Evolutionary conservation across 1,140 invertebrate genomes (phyloP).

Genomic region (Lysiphlebus fabarum): DNA sequence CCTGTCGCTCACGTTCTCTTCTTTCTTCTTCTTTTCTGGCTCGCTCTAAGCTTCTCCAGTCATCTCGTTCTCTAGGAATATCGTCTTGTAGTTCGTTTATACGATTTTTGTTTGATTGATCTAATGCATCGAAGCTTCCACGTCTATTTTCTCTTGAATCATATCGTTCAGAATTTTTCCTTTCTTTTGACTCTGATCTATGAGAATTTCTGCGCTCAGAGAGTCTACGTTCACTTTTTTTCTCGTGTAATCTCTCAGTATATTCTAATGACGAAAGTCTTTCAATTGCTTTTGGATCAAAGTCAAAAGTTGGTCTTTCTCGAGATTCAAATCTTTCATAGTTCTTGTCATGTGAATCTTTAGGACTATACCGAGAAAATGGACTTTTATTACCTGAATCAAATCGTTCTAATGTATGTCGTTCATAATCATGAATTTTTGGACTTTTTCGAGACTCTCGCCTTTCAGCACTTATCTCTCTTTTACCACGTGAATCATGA

Average conservation of each 20-base stretch:
- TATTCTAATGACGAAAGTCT: conserved; percentile 33
- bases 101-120: conserved; percentile 27
- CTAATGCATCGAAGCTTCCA: conserved; percentile 20
- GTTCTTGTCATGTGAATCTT: conserved; percentile 42
- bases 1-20: conserved; percentile 42
- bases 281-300: conserved; percentile 45
- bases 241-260: conserved; percentile 24
- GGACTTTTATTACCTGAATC: conserved; percentile 40
- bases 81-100: conserved; percentile 35
- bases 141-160: conserved; percentile 32
- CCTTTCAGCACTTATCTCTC: conserved; percentile 35
- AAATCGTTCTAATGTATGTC: conserved; percentile 43
- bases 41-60: conserved; percentile 49
- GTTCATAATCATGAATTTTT: conserved; percentile 35
- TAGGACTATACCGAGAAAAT: conserved; percentile 32
- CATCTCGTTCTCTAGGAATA: conserved; percentile 45
- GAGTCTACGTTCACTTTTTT: conserved; percentile 22
- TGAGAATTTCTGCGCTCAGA: conserved; percentile 26
- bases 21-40: conserved; percentile 47
- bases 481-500: conserved; percentile 26
- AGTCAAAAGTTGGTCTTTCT: conserved; percentile 43
- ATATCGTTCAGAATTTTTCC: conserved; percentile 26
- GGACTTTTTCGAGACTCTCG: conserved; percentile 29
- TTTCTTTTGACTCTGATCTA: conserved; percentile 29
- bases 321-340: conserved; percentile 42